Base-by-base conservation (phyloP, 2,113 vertebrate genomes). In the Gobio gobio region DNA sequence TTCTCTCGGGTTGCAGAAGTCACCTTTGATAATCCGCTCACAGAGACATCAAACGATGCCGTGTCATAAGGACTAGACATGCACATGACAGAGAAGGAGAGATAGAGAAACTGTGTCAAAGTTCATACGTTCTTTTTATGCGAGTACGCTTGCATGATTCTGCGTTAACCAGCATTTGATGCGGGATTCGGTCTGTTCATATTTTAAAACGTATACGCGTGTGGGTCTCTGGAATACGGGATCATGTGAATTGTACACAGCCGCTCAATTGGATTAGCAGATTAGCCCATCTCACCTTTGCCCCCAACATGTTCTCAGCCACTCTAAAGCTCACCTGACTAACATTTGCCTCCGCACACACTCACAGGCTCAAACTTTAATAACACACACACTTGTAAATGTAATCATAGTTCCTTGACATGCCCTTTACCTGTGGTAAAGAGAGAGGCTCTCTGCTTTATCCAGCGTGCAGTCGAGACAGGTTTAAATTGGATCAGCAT, bases 191-290 rank as follows among this genome's bases (percentile, higher is more conserved):
- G 26, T 63, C 40, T 43, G 24, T 72, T 77, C 83, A 80, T 79
- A 83, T 85, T 83, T 72, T 70, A 76, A 40, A 73, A 10, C 18
- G 24, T 51, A 73, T 77, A 45, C 33, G 16, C 7, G 24, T 84
- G 36, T 79, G 24, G 3, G 22, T 63, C 18, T 78, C 40, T 43
- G 26, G 12, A 72, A 83, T 82, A 51, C 7, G 33, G 36, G 90
- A 94, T 94, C 94, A 93, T 93, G 93, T 94, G 93, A 93, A 92
- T 89, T 56, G 77, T 61, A 77, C 63, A 92, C 88, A 73, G 83
- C 86, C 84, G 83, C 89, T 87, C 91, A 94, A 94, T 94, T 95
- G 92, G 93, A 94, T 95, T 95, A 94, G 72, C 86, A 93, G 93
- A 94, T 95, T 94, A 94, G 86, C 88, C 91, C 89, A 92, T 93